A percentile compares a stretch with the other conserved stretches of the same genome.
phyloP scores from a whole-genome alignment of 2,888 invertebrate genomes.

The Tyria jacobaeae region DNA sequence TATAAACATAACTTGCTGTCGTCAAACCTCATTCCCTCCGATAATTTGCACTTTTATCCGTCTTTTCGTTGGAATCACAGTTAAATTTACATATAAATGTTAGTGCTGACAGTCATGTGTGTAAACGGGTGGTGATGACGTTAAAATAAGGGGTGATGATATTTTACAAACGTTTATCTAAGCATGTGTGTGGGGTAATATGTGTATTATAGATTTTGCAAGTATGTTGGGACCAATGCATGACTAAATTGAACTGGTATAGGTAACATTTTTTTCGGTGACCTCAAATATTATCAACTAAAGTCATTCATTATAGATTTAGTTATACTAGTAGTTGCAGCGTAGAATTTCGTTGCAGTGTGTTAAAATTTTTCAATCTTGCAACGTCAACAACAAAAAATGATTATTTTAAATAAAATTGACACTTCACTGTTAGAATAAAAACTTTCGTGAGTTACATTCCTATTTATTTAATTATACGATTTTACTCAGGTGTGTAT shows the following conservation, averaged over 20 bases:
- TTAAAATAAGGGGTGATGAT: constrained; percentile 24
- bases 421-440: too few relatives aligned
- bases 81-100: constrained; percentile 80
- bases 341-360: constrained; percentile 1
- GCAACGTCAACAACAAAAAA: too few relatives aligned
- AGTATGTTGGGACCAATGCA: constrained; percentile 27
- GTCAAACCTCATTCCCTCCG: constrained; percentile 56
- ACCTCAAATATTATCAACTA: constrained; percentile 1
- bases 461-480: too few relatives aligned
- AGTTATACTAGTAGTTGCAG: not conserved
- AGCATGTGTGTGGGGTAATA: not conserved
- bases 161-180: constrained; percentile 14
- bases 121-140: constrained; percentile 23
- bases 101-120: constrained; percentile 54
- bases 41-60: constrained; percentile 77
- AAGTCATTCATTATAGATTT: not conserved
- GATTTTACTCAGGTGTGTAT: too few relatives aligned
- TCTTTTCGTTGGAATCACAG: constrained; percentile 72
- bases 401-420: too few relatives aligned
- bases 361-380: too few relatives aligned
- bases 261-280: not conserved
- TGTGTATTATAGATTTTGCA: not conserved
- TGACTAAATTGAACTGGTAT: constrained; percentile 1
- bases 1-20: constrained; percentile 62
- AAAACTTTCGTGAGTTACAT: too few relatives aligned